phyloP scores from a whole-genome alignment of 2,113 vertebrate species.

The Salvelinus sp. region DNA sequence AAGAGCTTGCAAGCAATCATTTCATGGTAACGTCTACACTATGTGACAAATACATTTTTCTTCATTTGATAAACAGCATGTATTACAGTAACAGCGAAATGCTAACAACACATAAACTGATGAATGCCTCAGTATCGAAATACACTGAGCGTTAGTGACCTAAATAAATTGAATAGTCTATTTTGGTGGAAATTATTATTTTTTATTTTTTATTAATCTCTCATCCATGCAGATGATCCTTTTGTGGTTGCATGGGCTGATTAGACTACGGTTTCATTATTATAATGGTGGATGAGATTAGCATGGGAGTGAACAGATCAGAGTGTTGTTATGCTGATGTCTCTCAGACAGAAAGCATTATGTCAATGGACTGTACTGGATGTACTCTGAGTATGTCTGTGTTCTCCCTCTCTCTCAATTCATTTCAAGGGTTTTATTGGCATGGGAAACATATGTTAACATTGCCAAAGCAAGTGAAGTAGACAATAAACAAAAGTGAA shows the following conservation, averaged over 20 bases:
- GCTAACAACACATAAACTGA: constrained; percentile 12
- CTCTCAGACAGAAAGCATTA: background rate
- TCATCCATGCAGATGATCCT: constrained; percentile 51
- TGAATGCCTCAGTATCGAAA: constrained; percentile 14
- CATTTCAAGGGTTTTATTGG: too few species aligned
- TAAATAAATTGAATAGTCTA: constrained; percentile 47
- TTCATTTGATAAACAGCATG: too few species aligned
- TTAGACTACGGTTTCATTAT: constrained; percentile 68
- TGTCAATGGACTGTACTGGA: background rate
- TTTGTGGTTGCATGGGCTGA: constrained; percentile 53
- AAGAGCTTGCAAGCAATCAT: too few species aligned
- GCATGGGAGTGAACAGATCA: background rate
- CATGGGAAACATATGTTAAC: too few species aligned
- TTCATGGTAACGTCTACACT: too few species aligned
- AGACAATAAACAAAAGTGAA: too few species aligned
- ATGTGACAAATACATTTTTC: too few species aligned
- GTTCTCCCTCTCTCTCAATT: too few species aligned
- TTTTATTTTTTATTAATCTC: constrained; percentile 60
- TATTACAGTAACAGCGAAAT: too few species aligned
- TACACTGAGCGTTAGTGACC: constrained; percentile 34
- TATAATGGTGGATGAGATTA: constrained; percentile 54
- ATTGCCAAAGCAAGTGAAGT: too few species aligned
- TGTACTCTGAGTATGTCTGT: background rate
- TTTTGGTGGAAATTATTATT: constrained; percentile 44
- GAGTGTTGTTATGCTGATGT: background rate